These are phyloP conservation scores for Eurosta solidaginis DNA, from an alignment of 1,140 invertebrate species.

Conservation along the genomic window DNA sequence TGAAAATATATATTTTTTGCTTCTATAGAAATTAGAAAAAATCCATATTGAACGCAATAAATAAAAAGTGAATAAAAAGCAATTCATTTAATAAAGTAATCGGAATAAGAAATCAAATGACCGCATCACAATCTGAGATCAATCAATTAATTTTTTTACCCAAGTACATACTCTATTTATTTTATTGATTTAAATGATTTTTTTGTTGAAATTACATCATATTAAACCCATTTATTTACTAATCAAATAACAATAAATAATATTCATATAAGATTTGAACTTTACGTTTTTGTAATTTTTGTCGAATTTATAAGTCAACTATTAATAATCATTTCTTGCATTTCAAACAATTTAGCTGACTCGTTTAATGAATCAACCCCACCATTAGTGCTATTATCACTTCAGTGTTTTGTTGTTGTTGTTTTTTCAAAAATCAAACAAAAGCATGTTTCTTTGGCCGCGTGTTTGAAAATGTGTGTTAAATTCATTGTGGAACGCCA, in stretches of 20 bases:
- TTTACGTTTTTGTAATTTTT: neutral
- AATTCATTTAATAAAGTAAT: too few species aligned
- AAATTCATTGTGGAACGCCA: conserved; percentile 16
- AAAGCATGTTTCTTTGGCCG: neutral
- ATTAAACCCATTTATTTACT: conserved; percentile 1
- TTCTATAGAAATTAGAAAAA: too few species aligned
- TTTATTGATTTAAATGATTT: neutral
- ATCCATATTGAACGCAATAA: too few species aligned
- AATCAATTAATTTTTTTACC: too few species aligned
- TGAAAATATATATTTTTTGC: too few species aligned
- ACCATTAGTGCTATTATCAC: too few species aligned
- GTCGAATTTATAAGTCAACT: neutral
- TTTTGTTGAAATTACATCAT: neutral
- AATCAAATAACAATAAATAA: neutral
- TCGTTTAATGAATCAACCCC: neutral
- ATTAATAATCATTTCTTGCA: neutral
- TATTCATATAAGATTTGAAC: neutral
- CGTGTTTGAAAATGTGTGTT: neutral
- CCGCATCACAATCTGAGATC: too few species aligned
- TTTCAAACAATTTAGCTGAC: neutral
- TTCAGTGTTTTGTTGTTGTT: too few species aligned
- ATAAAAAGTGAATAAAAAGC: too few species aligned
- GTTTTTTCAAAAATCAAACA: neutral
- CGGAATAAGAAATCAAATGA: too few species aligned
- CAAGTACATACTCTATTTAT: neutral